Evolutionary conservation across 2,888 invertebrate species (phyloP).

Genomic region (Phragmatobia fuliginosa): DNA sequence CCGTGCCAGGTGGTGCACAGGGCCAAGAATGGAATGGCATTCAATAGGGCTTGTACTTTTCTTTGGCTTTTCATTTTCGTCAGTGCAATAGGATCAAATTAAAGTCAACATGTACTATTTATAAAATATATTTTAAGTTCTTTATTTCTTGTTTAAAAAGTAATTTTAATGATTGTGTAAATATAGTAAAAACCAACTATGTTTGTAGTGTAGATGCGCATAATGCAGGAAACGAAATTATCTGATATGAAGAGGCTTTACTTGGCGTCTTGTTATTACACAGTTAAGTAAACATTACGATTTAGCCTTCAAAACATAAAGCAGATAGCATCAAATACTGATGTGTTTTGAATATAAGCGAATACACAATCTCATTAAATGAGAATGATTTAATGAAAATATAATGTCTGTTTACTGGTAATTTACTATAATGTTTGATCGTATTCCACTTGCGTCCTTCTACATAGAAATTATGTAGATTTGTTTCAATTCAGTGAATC

Average conservation of each 20-base stretch:
- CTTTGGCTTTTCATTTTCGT: conserved; percentile 6
- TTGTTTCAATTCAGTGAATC: conserved; percentile 54
- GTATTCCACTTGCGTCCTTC: conserved; percentile 31
- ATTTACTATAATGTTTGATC: conserved; percentile 31
- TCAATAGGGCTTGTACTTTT: conserved; percentile 34
- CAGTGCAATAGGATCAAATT: background rate
- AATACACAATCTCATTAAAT: conserved; percentile 7
- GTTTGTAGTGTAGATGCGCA: background rate
- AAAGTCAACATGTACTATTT: background rate
- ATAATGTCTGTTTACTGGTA: conserved; percentile 2
- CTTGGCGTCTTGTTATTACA: conserved; percentile 4
- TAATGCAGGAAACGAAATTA: background rate
- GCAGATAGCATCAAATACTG: background rate
- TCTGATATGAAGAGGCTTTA: background rate
- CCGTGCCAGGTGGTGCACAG: conserved; percentile 43
- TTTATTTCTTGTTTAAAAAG: conserved; percentile 6
- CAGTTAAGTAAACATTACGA: conserved; percentile 3
- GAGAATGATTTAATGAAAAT: background rate
- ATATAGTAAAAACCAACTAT: conserved; percentile 4
- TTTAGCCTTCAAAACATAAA: conserved; percentile 1
- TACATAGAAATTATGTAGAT: conserved; percentile 40
- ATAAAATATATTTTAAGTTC: conserved; percentile 1
- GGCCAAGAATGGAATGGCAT: conserved; percentile 37
- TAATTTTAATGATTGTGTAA: conserved; percentile 3
- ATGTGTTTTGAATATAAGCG: background rate